Evolutionary conservation across 2,888 invertebrate genomes (phyloP).

Genomic region (Chalcosyrphus nemorum): DNA sequence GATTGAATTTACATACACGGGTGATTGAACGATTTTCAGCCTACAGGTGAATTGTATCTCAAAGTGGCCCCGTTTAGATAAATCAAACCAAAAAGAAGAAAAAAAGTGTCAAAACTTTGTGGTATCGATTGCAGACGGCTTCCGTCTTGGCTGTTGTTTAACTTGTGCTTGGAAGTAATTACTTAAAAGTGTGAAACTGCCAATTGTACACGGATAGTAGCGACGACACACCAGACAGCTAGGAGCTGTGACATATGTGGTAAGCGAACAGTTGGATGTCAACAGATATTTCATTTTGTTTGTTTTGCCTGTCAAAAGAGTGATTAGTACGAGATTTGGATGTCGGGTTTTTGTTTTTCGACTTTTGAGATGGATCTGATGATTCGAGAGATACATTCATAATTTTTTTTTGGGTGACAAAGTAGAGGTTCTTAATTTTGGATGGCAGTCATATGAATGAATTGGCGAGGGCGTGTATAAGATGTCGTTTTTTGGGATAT

Average conservation of each 20-base stretch:
- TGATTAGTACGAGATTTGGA: background rate
- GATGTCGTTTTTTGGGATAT: no score
- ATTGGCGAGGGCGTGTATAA: no score
- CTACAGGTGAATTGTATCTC: constrained; percentile 15
- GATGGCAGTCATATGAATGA: no score
- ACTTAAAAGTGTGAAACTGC: constrained; percentile 12
- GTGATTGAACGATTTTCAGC: constrained; percentile 5
- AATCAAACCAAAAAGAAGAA: background rate
- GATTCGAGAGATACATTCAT: background rate
- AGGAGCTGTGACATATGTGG: constrained; percentile 8
- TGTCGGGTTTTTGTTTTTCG: background rate
- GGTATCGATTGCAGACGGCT: constrained; percentile 12
- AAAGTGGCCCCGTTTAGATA: background rate
- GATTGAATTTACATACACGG: constrained; percentile 23
- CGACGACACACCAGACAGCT: background rate
- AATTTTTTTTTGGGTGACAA: background rate
- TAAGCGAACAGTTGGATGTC: constrained; percentile 29
- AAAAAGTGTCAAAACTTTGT: constrained; percentile 45
- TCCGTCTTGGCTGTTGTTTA: background rate
- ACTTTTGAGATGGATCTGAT: background rate
- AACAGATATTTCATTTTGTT: constrained; percentile 5
- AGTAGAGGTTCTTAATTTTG: no score
- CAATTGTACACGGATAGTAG: constrained; percentile 17
- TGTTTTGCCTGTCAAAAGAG: background rate
- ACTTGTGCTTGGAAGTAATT: constrained; percentile 11